Conservation (phyloP, 2,888 invertebrate species). For the Brachypalpus laphriformis region DNA sequence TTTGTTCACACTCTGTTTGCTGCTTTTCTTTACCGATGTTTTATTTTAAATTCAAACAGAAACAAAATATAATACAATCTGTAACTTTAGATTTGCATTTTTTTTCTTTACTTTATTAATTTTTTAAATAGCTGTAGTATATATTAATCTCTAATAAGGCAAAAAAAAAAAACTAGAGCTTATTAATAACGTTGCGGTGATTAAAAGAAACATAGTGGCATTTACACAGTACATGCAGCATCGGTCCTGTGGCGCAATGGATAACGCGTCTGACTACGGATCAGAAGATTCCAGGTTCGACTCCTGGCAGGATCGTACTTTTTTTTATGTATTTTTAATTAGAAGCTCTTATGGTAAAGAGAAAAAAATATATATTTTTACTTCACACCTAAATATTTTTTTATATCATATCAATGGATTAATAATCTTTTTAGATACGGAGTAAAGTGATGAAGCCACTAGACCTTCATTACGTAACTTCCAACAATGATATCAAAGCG, state of each 20-base stretch:
- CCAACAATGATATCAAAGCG: not conserved
- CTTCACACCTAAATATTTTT: not conserved
- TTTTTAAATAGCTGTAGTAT: too few species aligned
- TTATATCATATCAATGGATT: not conserved
- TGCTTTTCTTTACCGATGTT: not conserved
- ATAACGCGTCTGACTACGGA: slow-evolving; percentile 75
- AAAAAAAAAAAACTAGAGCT: too few species aligned
- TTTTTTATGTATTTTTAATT: slow-evolving; percentile 16
- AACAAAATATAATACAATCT: too few species aligned
- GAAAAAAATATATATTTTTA: too few species aligned
- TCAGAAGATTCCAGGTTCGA: slow-evolving; percentile 75
- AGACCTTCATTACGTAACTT: not conserved
- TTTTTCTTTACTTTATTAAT: too few species aligned
- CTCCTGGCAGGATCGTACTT: slow-evolving; percentile 71
- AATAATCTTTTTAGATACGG: not conserved
- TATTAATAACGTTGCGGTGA: not conserved
- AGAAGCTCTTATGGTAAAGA: too few species aligned
- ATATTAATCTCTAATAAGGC: too few species aligned
- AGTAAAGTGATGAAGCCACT: not conserved
- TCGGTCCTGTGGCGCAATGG: slow-evolving; percentile 74
- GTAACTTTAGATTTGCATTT: too few species aligned
- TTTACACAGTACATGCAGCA: not conserved
- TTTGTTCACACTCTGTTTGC: not conserved
- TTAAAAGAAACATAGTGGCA: not conserved
- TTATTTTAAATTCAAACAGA: not conserved